Percentiles rank a stretch among this genome's conserved stretches.
Evolutionary conservation across 2,888 invertebrate species (phyloP).

Genomic region (Sisyra terminalis): DNA sequence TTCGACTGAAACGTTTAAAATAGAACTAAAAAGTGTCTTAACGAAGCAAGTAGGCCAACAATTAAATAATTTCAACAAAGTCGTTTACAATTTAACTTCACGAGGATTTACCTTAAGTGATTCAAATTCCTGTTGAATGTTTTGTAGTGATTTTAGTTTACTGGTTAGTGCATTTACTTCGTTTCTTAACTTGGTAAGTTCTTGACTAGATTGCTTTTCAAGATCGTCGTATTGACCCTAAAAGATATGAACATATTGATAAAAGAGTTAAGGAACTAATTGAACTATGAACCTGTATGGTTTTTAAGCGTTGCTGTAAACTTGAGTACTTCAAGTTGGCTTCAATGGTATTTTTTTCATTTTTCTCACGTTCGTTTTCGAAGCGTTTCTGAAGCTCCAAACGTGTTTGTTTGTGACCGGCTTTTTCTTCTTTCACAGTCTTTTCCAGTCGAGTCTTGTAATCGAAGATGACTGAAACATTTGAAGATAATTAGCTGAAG

Average conservation of each 20-base stretch:
- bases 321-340: conserved; percentile 33
- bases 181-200: conserved; percentile 29
- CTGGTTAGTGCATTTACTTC: conserved; percentile 29
- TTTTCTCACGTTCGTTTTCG: conserved; percentile 30
- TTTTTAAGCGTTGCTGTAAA: conserved; percentile 35
- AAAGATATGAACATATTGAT: conserved; percentile 13
- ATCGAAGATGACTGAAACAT: conserved; percentile 36
- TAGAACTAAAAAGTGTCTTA: no score
- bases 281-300: conserved; percentile 24
- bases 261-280: not conserved
- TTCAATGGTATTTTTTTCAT: conserved; percentile 32
- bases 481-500: no score
- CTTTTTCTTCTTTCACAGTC: conserved; percentile 35
- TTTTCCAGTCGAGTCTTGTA: conserved; percentile 39
- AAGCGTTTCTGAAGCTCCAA: conserved; percentile 29
- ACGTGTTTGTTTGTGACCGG: conserved; percentile 32
- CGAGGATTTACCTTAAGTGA: conserved; percentile 13
- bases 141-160: conserved; percentile 29
- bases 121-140: conserved; percentile 26
- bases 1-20: conserved; percentile 18
- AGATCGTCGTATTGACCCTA: conserved; percentile 34
- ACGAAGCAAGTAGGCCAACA: no score
- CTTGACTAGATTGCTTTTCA: conserved; percentile 29
- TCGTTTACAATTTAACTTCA: no score
- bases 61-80: no score